A percentile compares a stretch with the other conserved stretches of the same genome.
Conservation (phyloP, 2,113 vertebrate genomes). For the Elgaria multicarinata region DNA sequence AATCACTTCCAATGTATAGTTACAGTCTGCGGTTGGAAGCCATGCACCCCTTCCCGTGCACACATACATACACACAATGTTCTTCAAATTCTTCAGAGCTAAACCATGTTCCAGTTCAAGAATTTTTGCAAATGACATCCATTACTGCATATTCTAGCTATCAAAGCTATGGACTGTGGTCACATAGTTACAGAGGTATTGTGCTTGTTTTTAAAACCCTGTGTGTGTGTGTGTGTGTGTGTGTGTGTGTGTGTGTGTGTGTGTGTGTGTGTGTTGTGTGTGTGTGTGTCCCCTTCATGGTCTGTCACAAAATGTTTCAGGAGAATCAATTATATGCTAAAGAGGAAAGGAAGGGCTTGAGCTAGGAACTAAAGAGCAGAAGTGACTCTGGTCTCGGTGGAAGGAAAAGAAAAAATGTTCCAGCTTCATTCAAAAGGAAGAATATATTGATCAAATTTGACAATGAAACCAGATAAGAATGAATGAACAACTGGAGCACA, state of each 20-base stretch:
- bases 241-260: background rate
- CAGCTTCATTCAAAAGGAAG: background rate
- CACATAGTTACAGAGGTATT: background rate
- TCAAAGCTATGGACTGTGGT: background rate
- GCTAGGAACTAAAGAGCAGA: background rate
- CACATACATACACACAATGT: background rate
- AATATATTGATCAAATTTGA: background rate
- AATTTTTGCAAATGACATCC: background rate
- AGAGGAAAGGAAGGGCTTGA: background rate
- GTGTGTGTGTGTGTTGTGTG: background rate
- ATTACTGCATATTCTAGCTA: background rate
- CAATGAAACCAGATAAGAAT: background rate
- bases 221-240: background rate
- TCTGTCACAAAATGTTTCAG: background rate
- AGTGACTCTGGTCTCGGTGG: background rate
- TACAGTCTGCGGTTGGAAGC: background rate
- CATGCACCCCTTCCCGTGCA: background rate
- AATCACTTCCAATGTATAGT: no score
- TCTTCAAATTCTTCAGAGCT: background rate
- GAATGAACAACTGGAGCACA: background rate
- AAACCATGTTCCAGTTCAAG: slow-evolving; percentile 2
- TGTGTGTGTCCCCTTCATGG: background rate
- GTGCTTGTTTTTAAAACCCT: no score
- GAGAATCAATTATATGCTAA: slow-evolving; percentile 10
- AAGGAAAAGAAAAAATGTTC: background rate